Evolutionary conservation across 1,140 invertebrate species (phyloP), one percentile per base, ranked within the genome.

Genomic region (Saccostrea cuccullata): DNA sequence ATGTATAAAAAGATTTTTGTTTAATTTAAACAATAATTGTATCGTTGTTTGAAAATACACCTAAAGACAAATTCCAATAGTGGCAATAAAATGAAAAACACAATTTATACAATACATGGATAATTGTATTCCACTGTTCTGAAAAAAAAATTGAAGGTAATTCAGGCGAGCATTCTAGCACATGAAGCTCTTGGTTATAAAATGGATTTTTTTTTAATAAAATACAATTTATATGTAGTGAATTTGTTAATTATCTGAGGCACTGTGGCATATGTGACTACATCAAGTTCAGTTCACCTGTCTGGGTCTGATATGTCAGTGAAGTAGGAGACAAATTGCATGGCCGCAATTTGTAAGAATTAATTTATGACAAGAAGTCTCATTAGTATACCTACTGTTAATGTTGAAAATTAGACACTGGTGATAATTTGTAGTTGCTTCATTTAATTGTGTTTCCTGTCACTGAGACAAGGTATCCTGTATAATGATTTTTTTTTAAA

Each of bases 261-360:
- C 70, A 30, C 26, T 15, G 13, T 64, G 15, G 0, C 58, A 64
- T 23, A 30, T 15, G 30, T 26, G 70, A 12, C 70, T 30, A 26
- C 70, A 36, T 77, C 26, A 30, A 30, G 23, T 36, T 36, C 30
- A 36, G 70, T 77, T 77, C 70, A 77, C 70, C 70, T 77, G 70
- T 77, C 70, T 26, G 26, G 30, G 70, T 77, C 23, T 15, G 13
- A 30, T 26, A 77, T 77, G 70, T 77, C 70, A 77, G 11, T 15
- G 70, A 77, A 30, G 15, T 30, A 77, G 30, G 70, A 77, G 70
- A 77, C 70, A 77, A 30, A 77, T 36, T 77, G 70, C 70, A 77
- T 6, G 26, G 70, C 8, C 13, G 30, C 70, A 77, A 77, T 77
- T 77, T 77, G 70, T 77, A 77, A 15, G 70, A 77, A 77, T 13